Percentiles rank a stretch among this genome's conserved stretches.
These are phyloP conservation scores for cat (Felis catus) DNA, from an alignment of 2,113 vertebrate genomes.

Conservation along the genomic window F.catus_Fca126_mat1.0 CM031420.1:89750001-89750500, in stretches of 20 bases:
- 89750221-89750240: neutral
- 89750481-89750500: neutral
- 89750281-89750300: constrained; percentile 31
- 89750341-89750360: neutral
- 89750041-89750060: neutral
- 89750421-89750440: neutral
- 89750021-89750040: constrained; percentile 17
- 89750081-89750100: neutral
- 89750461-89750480: neutral
- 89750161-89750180: neutral
- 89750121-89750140: neutral
- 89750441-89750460: neutral
- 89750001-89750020: neutral
- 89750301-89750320: neutral
- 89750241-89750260: neutral
- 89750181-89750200: neutral
- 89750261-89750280: neutral
- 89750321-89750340: neutral
- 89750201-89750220: neutral
- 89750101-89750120: neutral
- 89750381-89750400: neutral
- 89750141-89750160: neutral
- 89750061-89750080: neutral
- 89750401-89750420: neutral
- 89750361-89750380: neutral